Conservation (phyloP, 2,888 invertebrate species). For the Drosophila picticornis region DNA sequence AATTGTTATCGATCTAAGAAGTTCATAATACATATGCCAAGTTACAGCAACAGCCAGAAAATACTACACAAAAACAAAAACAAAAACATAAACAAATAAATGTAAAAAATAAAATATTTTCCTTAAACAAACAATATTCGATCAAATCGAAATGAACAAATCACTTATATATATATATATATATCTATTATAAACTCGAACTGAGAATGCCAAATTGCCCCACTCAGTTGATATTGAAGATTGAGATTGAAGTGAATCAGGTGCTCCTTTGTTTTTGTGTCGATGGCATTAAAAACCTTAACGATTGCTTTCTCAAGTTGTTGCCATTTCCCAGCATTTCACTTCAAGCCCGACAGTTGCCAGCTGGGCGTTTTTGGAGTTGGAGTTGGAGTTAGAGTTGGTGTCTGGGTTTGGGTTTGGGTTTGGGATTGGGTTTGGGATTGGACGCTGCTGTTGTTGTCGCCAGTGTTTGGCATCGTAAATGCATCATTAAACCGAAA, state of each 20-base stretch:
- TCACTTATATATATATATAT: constrained; percentile 7
- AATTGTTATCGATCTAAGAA: constrained; percentile 68
- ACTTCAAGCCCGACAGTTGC: constrained; percentile 18
- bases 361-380: background rate
- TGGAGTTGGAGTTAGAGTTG: constrained; percentile 4
- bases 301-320: constrained; percentile 78
- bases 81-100: constrained; percentile 28
- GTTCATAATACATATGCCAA: constrained; percentile 52
- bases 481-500: constrained; percentile 83
- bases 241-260: constrained; percentile 54
- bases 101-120: constrained; percentile 74
- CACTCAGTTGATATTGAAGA: constrained; percentile 2
- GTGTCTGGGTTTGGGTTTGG: background rate
- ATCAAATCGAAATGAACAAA: constrained; percentile 14
- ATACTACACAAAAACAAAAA: constrained; percentile 28
- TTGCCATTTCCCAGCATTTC: constrained; percentile 61
- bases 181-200: background rate
- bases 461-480: constrained; percentile 77
- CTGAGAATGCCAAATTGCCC: constrained; percentile 27
- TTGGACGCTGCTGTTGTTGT: constrained; percentile 47
- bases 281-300: constrained; percentile 75
- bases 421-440: constrained; percentile 2
- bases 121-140: constrained; percentile 50
- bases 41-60: constrained; percentile 33
- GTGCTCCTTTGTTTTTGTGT: constrained; percentile 65